These are phyloP conservation scores for Cephus cinctus DNA, from an alignment of 1,140 invertebrate species.

Conservation along the genomic window DNA sequence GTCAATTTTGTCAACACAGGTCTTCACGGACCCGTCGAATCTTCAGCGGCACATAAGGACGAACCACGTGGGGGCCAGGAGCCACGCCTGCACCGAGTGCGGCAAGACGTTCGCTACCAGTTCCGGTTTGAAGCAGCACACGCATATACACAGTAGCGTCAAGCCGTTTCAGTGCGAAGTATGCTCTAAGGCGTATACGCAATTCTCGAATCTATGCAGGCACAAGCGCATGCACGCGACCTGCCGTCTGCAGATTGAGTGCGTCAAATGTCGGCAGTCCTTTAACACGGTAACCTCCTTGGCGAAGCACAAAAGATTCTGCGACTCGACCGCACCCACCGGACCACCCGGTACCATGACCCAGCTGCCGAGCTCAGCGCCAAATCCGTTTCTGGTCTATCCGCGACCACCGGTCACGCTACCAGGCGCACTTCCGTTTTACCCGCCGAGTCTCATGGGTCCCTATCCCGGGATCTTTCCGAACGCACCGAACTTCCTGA, in stretches of 20 bases:
- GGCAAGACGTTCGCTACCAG: slow-evolving; percentile 98
- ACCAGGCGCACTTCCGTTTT: slow-evolving; percentile 51
- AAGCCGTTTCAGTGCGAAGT: slow-evolving; percentile 98
- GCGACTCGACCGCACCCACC: slow-evolving; percentile 65
- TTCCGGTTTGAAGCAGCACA: slow-evolving; percentile 98
- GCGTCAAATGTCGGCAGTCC: slow-evolving; percentile 87
- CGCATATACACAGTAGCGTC: slow-evolving; percentile 97
- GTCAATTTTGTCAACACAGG: slow-evolving; percentile 1
- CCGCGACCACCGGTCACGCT: slow-evolving; percentile 48
- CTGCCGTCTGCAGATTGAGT: slow-evolving; percentile 86
- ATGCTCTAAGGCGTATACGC: slow-evolving; percentile 93
- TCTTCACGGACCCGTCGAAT: slow-evolving; percentile 88
- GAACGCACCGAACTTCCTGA: slow-evolving; percentile 62
- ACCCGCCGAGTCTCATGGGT: slow-evolving; percentile 53
- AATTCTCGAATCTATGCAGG: slow-evolving; percentile 98
- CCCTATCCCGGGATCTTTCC: slow-evolving; percentile 58
- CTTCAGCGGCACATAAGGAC: slow-evolving; percentile 93
- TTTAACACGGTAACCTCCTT: slow-evolving; percentile 86
- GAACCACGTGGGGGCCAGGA: slow-evolving; percentile 88
- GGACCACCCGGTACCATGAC: slow-evolving; percentile 51
- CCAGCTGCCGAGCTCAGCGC: slow-evolving; percentile 53
- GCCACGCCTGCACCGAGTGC: slow-evolving; percentile 95
- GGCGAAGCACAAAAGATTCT: slow-evolving; percentile 82
- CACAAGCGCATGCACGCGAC: slow-evolving; percentile 98
- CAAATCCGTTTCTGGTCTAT: slow-evolving; percentile 72